Conservation (phyloP, 2,797 vertebrate genomes). For the Girardinus metallicus region DNA sequence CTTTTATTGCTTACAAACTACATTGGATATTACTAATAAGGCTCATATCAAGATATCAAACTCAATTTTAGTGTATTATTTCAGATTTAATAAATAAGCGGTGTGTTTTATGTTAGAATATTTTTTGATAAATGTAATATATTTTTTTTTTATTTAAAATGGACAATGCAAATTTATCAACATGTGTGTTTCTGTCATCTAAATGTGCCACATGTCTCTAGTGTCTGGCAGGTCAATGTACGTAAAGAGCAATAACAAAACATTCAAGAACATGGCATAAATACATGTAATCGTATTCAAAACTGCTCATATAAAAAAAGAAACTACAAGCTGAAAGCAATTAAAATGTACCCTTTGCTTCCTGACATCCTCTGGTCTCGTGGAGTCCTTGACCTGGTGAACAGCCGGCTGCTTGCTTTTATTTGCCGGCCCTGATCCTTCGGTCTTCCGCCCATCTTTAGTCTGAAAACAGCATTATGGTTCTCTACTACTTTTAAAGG, state of each 20-base stretch:
- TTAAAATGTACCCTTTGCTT: constrained; percentile 81
- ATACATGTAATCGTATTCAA: background rate
- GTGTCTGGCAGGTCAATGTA: background rate
- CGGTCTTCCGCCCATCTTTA: constrained; percentile 68
- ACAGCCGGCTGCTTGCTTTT: constrained; percentile 50
- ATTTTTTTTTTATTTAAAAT: background rate
- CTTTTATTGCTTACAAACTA: no score
- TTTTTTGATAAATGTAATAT: background rate
- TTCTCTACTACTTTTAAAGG: background rate
- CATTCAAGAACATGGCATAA: background rate
- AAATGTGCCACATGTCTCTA: background rate
- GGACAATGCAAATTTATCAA: background rate
- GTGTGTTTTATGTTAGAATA: background rate
- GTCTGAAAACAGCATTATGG: constrained; percentile 37
- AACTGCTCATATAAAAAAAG: no score
- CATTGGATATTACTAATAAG: background rate
- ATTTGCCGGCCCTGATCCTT: constrained; percentile 51
- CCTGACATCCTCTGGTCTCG: constrained; percentile 81
- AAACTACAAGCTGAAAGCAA: background rate
- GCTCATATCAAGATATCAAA: background rate
- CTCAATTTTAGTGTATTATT: background rate
- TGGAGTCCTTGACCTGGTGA: constrained; percentile 70
- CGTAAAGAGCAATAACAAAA: background rate
- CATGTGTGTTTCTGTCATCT: background rate
- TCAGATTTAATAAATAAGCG: background rate